Base-by-base conservation (phyloP, 2,888 invertebrate species). In the Cheilosia vulpina region DNA sequence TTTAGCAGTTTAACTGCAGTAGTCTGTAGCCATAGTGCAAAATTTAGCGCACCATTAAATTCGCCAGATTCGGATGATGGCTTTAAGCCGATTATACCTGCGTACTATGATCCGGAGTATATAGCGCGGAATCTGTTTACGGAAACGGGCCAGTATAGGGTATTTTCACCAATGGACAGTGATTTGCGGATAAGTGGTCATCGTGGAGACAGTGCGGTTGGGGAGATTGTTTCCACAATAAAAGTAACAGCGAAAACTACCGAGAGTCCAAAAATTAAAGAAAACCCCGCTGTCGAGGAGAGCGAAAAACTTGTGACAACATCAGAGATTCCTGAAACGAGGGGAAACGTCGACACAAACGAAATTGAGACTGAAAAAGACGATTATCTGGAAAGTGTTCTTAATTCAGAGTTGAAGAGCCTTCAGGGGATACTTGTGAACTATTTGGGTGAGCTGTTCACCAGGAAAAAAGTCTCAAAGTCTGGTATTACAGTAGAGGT, bases 111-210 rank as follows among this genome's bases (percentile, higher is more conserved):
- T 73, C 88, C 89, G 0, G 90, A 91, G 85, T 87, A 89, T 15
- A 90, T 91, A 24, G 89, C 90, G 7, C 89, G 88, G 1, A 90
- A 90, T 62, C 88, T 91, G 3, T 92, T 91, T 72, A 91, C 90
- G 4, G 88, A 90, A 82, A 87, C 89, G 15, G 91, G 92, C 0
- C 90, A 92, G 73, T 92, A 90, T 87, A 90, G 90, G 9, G 89
- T 91, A 4, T 92, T 92, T 72, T 88, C 90, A 84, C 90, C 90
- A 0, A 71, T 88, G 21, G 89, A 90, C 7, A 90, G 89, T 66
- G 91, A 91, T 77, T 87, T 91, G 19, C 88, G 91, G 11, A 87
- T 62, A 2, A 85, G 17, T 41, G 55, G 65, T 2, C 71, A 81
- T 17, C 62, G 76, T 24, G 17, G 17, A 4, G 38, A 24, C 6